These are phyloP conservation scores for Cephonodes hylas DNA, from an alignment of 2,888 invertebrate genomes.

Conservation along the genomic window DNA sequence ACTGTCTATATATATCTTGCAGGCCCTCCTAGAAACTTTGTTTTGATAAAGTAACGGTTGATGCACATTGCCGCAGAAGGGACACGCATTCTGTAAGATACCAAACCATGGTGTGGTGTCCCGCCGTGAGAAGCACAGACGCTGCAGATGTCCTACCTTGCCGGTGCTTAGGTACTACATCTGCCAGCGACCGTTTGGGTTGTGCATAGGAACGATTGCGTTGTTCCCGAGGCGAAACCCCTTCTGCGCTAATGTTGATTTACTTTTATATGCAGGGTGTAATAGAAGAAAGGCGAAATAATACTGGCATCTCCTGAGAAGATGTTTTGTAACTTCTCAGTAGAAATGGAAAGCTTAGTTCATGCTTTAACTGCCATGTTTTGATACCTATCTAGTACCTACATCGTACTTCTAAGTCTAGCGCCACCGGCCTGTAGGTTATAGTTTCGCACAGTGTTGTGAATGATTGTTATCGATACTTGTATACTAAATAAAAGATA, in stretches of 20 bases:
- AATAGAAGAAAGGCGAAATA: background rate
- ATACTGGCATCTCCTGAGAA: background rate
- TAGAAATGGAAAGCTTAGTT: background rate
- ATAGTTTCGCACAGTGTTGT: background rate
- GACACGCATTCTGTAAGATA: background rate
- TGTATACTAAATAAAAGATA: background rate
- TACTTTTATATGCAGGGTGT: background rate
- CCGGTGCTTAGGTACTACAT: background rate
- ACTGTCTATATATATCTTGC: background rate
- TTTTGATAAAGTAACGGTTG: background rate
- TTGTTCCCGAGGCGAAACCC: background rate
- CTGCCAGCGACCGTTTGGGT: background rate
- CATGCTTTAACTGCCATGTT: background rate
- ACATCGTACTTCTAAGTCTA: background rate
- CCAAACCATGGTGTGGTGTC: background rate
- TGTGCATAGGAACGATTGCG: background rate
- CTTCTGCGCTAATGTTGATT: background rate
- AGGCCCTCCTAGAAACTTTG: background rate
- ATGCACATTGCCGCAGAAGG: background rate
- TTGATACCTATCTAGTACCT: background rate
- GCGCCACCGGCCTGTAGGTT: background rate
- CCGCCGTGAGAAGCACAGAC: background rate
- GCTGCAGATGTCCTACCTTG: background rate
- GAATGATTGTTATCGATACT: background rate
- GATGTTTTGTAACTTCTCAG: background rate